Percentiles rank a stretch among this genome's conserved stretches.
These are phyloP conservation scores for Musca domestica DNA, from an alignment of 1,140 invertebrate genomes.

Conservation along the genomic window DNA sequence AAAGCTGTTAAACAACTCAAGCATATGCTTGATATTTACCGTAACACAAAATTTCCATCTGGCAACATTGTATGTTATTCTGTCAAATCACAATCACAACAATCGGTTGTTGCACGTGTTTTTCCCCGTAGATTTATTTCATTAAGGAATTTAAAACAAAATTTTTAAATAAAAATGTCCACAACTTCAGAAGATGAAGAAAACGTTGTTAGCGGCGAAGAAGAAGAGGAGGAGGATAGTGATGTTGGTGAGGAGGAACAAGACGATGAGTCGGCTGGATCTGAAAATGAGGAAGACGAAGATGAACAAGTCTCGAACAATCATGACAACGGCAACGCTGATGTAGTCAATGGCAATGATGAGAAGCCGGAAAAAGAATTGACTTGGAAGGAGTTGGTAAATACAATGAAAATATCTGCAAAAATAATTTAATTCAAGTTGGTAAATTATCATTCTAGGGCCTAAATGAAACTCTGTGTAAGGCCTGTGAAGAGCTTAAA, in stretches of 20 bases:
- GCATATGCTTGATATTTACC: too few species aligned
- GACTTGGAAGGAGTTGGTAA: slow-evolving; percentile 49
- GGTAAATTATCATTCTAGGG: slow-evolving; percentile 63
- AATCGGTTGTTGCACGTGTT: neutral
- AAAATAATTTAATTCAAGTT: neutral
- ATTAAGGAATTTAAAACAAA: neutral
- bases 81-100: too few species aligned
- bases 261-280: neutral
- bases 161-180: slow-evolving; percentile 6
- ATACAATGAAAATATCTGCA: neutral
- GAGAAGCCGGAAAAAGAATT: slow-evolving; percentile 27
- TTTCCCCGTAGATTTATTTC: neutral
- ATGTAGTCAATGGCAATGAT: slow-evolving; percentile 5
- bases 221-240: slow-evolving; percentile 29
- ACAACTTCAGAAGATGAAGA: slow-evolving; percentile 36
- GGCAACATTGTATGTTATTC: too few species aligned
- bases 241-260: neutral
- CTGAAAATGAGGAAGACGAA: slow-evolving; percentile 30
- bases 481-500: slow-evolving; percentile 88
- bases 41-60: too few species aligned
- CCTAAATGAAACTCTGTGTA: slow-evolving; percentile 85
- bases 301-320: slow-evolving; percentile 26
- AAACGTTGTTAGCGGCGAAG: slow-evolving; percentile 36
- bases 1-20: too few species aligned
- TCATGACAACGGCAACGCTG: slow-evolving; percentile 15